Evolutionary conservation across 2,888 invertebrate species (phyloP), one percentile per base, ranked within the genome.

Genomic region (Smittia sp.): DNA sequence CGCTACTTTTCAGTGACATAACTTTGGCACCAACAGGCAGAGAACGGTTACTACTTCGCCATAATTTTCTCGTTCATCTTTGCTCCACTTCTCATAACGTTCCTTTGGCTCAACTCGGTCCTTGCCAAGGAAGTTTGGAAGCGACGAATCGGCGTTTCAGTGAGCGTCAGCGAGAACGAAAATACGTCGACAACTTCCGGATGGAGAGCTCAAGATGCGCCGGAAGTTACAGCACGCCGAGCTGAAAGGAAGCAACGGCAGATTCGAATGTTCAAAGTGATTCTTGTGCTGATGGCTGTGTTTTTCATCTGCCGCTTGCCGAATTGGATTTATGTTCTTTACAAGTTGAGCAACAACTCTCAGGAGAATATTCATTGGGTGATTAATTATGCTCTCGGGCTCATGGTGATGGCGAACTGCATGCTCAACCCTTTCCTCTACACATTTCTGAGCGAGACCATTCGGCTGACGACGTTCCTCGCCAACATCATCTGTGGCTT

Each of bases 371-470:
- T 77, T 4, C 78, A 81, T 76, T 86, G 85, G 85, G 79, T 84
- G 52, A 75, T 85, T 9, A 83, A 84, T 76, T 85, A 84, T 74
- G 75, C 79, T n/a, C 83, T 87, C 2, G 84, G 85, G 9, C 78
- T 84, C 2, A 77, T 88, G n/a, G 84, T 85, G 3, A 77, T 86
- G 46, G 74, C 84, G 2, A 87, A 85, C 76, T 85, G 85, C 62
- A 84, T 84, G 0, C 74, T 87, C 24, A 86, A 88, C 81, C 88
- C 88, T 0, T 82, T 87, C 67, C 79, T 88, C 27, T 88, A 88
- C 76, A 85, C 87, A 1, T 87, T 87, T 76, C 79, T 87, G 6
- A 84, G 85, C 39, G 85, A 86, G 77, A 84, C 86, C 1, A 78
- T 86, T 24, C 76, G 58, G 13, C 15, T 68, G n/a, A 32, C 72